Evolutionary conservation across 2,113 vertebrate genomes (phyloP).

Genomic region (Seriola aureovittata): DNA sequence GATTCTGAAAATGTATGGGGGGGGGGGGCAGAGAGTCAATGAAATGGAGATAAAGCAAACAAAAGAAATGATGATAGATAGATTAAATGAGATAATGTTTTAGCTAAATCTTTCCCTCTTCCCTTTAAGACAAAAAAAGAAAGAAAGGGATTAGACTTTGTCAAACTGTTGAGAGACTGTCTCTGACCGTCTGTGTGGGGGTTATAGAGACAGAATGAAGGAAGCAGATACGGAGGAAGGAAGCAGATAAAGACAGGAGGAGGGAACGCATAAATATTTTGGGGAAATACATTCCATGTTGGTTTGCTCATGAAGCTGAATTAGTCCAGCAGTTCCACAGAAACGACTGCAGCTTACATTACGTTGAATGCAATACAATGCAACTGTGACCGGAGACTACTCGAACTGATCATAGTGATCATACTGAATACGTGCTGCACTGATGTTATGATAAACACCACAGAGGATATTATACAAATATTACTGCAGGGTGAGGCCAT

Average conservation of each 20-base stretch:
- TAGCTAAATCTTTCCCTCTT: not conserved
- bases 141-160: not conserved
- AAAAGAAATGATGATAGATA: not conserved
- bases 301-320: slow-evolving; percentile 45
- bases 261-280: slow-evolving; percentile 66
- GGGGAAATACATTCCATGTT: slow-evolving; percentile 60
- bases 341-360: not conserved
- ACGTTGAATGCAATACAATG: not conserved
- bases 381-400: not conserved
- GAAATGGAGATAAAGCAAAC: not conserved
- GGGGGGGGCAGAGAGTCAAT: not conserved
- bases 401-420: too few relatives aligned
- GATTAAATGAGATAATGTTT: not conserved
- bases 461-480: slow-evolving; percentile 11
- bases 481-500: not conserved
- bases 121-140: not conserved
- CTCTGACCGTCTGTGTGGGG: slow-evolving; percentile 21
- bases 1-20: not conserved
- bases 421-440: not conserved
- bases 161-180: slow-evolving; percentile 3
- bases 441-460: slow-evolving; percentile 5
- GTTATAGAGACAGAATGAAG: slow-evolving; percentile 43
- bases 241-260: slow-evolving; percentile 72
- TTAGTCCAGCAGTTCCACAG: slow-evolving; percentile 2
- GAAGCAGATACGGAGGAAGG: slow-evolving; percentile 78